Evolutionary conservation across 2,888 invertebrate species (phyloP), one percentile per base, ranked within the genome.

Genomic region (Calliopum simillimum): DNA sequence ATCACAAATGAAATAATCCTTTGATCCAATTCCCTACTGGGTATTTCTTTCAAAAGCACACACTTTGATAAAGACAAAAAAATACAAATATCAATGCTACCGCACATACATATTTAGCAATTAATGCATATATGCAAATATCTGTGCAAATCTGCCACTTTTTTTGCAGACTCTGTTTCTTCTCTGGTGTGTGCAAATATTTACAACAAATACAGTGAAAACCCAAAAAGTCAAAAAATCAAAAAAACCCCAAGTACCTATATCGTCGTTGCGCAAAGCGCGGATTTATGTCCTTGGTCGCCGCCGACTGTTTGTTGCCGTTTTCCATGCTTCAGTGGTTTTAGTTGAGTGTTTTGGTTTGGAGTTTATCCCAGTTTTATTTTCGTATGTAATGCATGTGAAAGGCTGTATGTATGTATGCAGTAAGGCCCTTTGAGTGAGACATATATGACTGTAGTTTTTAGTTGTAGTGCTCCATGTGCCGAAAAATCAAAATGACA

Each of bases 101-200:
- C 19, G 6, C 14, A n/a, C 16, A 43, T 61, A 44, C 33, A 41
- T 59, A 41, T 59, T 59, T 41, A 41, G 53, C 3, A 19, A 53
- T 53, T 33, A 33, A 8, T 33, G 8, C 33, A 33, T 80, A 76
- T 79, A 79, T 79, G 79, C 80, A 79, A 79, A 79, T 79, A 79
- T 79, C 80, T 79, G 33, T 71, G 75, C 69, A 78, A 77, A 78
- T 79, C 78, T 63, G 68, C 63, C 63, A 68, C 61, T 68, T 68
- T 68, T 68, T 61, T 33, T 33, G 33, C 33, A 1, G 33, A 1
- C 33, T 33, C 33, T 33, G 49, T 16, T 11, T 63, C 6, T 33
- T 21, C 25, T n/a, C n/a, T n/a, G n/a, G 14, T 47, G 47, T 19
- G 14, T 49, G 47, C 33, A 47, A 14, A 63, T 63, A 47, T 63